Evolutionary conservation across 2,113 vertebrate species (phyloP).

Genomic region (Tylochromis polylepis): DNA sequence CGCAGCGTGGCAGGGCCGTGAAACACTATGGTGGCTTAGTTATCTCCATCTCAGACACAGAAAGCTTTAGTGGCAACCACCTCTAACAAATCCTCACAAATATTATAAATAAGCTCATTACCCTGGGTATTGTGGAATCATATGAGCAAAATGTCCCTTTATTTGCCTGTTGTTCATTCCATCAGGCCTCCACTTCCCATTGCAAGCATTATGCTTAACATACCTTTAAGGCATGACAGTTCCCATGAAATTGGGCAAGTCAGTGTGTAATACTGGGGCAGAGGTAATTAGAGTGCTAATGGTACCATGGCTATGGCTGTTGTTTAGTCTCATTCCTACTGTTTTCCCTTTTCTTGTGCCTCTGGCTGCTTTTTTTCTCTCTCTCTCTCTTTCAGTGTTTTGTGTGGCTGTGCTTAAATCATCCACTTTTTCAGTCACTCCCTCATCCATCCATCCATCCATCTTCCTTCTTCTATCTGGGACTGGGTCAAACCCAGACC

Average conservation of each 20-base stretch:
- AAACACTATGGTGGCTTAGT: neutral
- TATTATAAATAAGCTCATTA: neutral
- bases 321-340: neutral
- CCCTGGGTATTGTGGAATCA: neutral
- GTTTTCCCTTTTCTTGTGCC: neutral
- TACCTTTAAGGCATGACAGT: neutral
- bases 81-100: neutral
- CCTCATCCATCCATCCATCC: neutral
- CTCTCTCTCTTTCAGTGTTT: neutral
- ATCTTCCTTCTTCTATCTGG: neutral
- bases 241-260: conserved; percentile 18
- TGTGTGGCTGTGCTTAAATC: neutral
- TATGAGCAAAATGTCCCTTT: neutral
- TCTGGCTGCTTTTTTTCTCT: neutral
- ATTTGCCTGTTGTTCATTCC: neutral
- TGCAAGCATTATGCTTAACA: neutral
- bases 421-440: neutral
- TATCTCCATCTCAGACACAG: neutral
- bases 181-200: neutral
- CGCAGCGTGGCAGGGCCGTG: neutral
- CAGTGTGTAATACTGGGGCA: neutral
- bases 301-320: neutral
- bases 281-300: neutral
- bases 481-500: neutral
- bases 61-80: neutral